Percentiles rank a stretch among this genome's conserved stretches.
phyloP scores from a whole-genome alignment of 2,888 invertebrate species.

The Spilosoma lubricipeda region DNA sequence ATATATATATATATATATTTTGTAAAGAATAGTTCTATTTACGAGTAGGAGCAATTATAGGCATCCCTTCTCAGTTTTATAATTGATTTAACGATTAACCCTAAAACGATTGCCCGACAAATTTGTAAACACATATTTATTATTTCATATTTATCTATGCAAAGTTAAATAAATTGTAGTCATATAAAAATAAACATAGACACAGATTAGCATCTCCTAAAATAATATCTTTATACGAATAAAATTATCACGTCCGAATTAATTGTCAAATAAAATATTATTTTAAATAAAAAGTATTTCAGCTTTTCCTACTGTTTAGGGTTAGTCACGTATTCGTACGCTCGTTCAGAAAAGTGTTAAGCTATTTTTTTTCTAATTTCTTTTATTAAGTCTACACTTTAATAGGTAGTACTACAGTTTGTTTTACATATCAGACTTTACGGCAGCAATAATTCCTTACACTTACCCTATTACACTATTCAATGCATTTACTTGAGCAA shows the following conservation, averaged over 20 bases:
- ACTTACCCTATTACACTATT: background rate
- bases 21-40: too few relatives aligned
- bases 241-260: slow-evolving; percentile 79
- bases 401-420: background rate
- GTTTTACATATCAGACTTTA: background rate
- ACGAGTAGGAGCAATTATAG: background rate
- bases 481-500: background rate
- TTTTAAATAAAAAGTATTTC: slow-evolving; percentile 76
- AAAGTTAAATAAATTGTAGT: slow-evolving; percentile 55
- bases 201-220: slow-evolving; percentile 71
- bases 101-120: slow-evolving; percentile 14
- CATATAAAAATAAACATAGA: slow-evolving; percentile 57
- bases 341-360: slow-evolving; percentile 55
- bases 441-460: background rate
- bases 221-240: slow-evolving; percentile 83
- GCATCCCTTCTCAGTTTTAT: background rate
- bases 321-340: slow-evolving; percentile 77
- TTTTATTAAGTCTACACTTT: background rate
- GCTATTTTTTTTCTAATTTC: background rate
- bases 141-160: slow-evolving; percentile 33
- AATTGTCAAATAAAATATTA: slow-evolving; percentile 81
- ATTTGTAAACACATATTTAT: slow-evolving; percentile 29
- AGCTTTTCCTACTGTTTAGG: slow-evolving; percentile 70
- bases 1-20: too few relatives aligned
- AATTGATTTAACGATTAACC: slow-evolving; percentile 8